Evolutionary conservation across 2,113 vertebrate genomes (phyloP), one percentile per base, ranked within the genome.

Genomic region (Podiceps cristatus): DNA sequence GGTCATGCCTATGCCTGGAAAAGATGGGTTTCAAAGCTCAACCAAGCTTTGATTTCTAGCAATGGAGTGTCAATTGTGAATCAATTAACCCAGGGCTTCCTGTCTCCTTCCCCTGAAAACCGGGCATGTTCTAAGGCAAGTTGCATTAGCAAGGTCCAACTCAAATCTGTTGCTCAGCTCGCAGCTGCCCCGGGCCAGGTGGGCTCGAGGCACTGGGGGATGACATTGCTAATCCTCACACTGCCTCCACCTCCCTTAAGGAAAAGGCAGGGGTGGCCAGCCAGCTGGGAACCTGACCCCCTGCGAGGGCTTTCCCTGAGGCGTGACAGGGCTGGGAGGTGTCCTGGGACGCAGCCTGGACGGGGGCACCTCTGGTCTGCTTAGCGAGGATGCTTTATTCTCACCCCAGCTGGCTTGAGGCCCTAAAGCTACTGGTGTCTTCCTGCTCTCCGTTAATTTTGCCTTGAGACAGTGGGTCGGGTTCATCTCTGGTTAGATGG

Each of bases 21-120:
- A 85, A 76, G 27, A 25, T 53, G 44, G 20, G 22, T 45, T 92
- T 95, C 66, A 88, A 73, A 92, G 75, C 18, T 69, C 35, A 94
- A 73, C 8, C 68, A 24, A 10, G 53, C 44, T 73, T 73, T 60
- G 40, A 33, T 84, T 94, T 87, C 80, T 71, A 66, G 80, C 45
- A 55, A 31, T 19, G 29, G 50, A 24, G 18, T 69, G 45, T 60
- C 35, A 86, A 83, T 53, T 59, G 29, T 76, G 45, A 18, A 60
- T 62, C 22, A 7, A 35, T 74, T 77, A 86, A 53, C 22, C 20
- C 40, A 77, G 63, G 77, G 77, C 25, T 91, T 89, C 37, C 42
- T 49, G 27, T 33, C 55, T 56, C 18, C 40, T 93, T 80, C 35
- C 25, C 0, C 2, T 19, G 50, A 45, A 86, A 76, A 62, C 6